Evolutionary conservation across 2,113 vertebrate genomes (phyloP).

Genomic region (Leucosticte australis): DNA sequence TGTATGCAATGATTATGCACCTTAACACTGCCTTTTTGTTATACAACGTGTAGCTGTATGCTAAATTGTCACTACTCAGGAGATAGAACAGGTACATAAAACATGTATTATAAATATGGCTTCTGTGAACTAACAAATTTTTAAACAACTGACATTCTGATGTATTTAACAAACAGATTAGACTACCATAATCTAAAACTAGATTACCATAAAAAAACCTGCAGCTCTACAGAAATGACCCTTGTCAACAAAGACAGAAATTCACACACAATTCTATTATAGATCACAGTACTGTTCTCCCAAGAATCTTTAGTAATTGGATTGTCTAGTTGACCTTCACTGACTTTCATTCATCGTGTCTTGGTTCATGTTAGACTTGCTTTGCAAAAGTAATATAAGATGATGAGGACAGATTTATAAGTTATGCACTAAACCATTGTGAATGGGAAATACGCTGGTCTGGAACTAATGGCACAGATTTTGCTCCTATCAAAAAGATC

Average conservation of each 20-base stretch:
- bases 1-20: neutral
- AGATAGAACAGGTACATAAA: neutral
- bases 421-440: slow-evolving; percentile 61
- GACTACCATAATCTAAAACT: neutral
- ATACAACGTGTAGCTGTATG: neutral
- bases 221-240: slow-evolving; percentile 13
- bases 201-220: slow-evolving; percentile 12
- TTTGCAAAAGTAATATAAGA: slow-evolving; percentile 64
- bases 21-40: neutral
- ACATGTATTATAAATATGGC: neutral
- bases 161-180: neutral
- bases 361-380: slow-evolving; percentile 43
- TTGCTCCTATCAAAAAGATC: slow-evolving; percentile 62
- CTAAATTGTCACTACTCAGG: neutral
- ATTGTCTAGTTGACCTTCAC: slow-evolving; percentile 67
- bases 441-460: slow-evolving; percentile 58
- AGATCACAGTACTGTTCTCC: slow-evolving; percentile 54
- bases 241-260: slow-evolving; percentile 58
- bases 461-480: slow-evolving; percentile 63
- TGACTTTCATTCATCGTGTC: slow-evolving; percentile 65
- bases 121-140: neutral
- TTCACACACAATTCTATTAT: slow-evolving; percentile 55
- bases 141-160: neutral
- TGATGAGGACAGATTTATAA: slow-evolving; percentile 70
- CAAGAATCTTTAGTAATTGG: slow-evolving; percentile 66